phyloP scores from a whole-genome alignment of 1,140 invertebrate species.

The Ptiloglossa arizonensis region DNA sequence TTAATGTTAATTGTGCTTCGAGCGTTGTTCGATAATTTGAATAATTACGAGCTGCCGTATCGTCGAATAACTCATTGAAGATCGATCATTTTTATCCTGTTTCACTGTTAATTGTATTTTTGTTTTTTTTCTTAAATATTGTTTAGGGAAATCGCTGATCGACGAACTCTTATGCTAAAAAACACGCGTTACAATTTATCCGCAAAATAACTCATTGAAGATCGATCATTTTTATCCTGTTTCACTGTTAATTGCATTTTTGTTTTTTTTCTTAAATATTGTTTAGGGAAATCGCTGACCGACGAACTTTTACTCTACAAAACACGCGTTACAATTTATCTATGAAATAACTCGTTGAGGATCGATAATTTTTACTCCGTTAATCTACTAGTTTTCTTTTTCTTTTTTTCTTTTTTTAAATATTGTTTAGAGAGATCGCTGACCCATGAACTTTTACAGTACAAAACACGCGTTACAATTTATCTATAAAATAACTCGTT shows the following conservation, averaged over 20 bases:
- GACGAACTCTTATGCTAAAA: slow-evolving; percentile 6
- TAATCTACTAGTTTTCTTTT: no score
- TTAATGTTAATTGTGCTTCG: no score
- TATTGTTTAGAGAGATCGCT: slow-evolving; percentile 1
- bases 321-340: slow-evolving; percentile 29
- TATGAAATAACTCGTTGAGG: not conserved
- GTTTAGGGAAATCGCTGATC: slow-evolving; percentile 19
- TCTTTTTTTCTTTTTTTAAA: no score
- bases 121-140: not conserved
- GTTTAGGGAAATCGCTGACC: slow-evolving; percentile 20
- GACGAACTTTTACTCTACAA: slow-evolving; percentile 4
- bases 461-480: slow-evolving; percentile 20
- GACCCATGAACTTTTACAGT: slow-evolving; percentile 17
- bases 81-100: not conserved
- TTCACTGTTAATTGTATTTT: no score
- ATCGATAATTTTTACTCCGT: not conserved
- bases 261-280: not conserved
- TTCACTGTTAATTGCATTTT: no score
- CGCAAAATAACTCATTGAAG: not conserved
- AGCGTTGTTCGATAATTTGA: not conserved
- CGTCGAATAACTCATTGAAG: not conserved
- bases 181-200: slow-evolving; percentile 29
- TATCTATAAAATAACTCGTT: not conserved
- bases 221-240: not conserved
- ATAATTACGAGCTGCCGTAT: not conserved